Evolutionary conservation across 1,140 invertebrate species (phyloP).

Genomic region (Cryptotermes secundus): DNA sequence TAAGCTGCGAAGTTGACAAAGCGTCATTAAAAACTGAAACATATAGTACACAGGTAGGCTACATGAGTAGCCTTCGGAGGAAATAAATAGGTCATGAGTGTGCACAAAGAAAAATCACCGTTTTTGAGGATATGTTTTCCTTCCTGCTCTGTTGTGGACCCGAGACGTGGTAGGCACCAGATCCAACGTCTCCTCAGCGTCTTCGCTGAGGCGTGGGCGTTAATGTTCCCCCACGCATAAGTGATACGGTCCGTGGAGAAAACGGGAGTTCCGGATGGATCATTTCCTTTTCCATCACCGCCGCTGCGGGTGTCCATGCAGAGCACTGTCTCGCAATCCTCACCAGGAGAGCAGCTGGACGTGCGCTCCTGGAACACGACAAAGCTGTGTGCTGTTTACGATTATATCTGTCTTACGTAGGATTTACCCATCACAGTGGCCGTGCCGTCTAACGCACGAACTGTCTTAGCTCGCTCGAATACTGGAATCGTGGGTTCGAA

Average conservation of each 20-base stretch:
- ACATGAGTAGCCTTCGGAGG: too few relatives aligned
- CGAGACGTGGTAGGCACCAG: too few relatives aligned
- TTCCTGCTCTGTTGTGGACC: not conserved
- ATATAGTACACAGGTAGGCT: too few relatives aligned
- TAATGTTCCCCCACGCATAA: constrained; percentile 25
- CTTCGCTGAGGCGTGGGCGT: not conserved
- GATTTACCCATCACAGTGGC: too few relatives aligned
- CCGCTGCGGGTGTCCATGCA: not conserved
- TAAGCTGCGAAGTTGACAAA: too few relatives aligned
- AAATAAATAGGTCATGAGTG: too few relatives aligned
- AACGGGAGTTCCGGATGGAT: not conserved
- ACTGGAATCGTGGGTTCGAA: too few relatives aligned
- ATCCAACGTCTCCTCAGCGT: not conserved
- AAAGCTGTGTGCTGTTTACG: not conserved
- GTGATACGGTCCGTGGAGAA: constrained; percentile 13
- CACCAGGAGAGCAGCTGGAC: not conserved
- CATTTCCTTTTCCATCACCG: not conserved
- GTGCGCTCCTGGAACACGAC: not conserved
- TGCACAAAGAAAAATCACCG: not conserved
- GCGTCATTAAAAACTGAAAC: too few relatives aligned
- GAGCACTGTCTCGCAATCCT: not conserved
- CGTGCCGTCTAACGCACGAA: too few relatives aligned
- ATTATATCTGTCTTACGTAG: too few relatives aligned
- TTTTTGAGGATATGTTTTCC: constrained; percentile 30
- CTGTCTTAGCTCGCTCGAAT: too few relatives aligned